These are phyloP conservation scores for Synanthedon andrenaeformis DNA, from an alignment of 2,888 invertebrate genomes.

Conservation along the genomic window DNA sequence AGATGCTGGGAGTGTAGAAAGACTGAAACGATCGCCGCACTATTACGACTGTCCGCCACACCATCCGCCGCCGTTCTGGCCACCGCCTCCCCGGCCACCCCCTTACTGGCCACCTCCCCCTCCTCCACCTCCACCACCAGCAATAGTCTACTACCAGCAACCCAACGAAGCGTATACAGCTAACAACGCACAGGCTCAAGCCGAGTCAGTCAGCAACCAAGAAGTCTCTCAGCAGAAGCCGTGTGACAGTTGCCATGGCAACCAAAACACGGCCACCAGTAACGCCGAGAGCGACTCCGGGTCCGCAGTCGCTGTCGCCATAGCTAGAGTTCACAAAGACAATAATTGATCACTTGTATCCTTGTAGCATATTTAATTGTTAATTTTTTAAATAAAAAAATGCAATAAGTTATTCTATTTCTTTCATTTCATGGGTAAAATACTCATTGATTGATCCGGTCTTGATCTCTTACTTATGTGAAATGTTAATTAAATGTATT, in stretches of 20 bases:
- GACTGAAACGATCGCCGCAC: conserved; percentile 37
- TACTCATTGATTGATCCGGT: too few relatives aligned
- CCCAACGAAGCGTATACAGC: conserved; percentile 5
- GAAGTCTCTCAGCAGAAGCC: background rate
- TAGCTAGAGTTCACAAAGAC: conserved; percentile 19
- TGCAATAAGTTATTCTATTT: too few relatives aligned
- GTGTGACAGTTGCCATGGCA: conserved; percentile 2
- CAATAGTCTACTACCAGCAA: conserved; percentile 9
- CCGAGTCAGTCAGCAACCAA: background rate
- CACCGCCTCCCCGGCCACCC: conserved; percentile 11
- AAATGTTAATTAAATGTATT: too few relatives aligned
- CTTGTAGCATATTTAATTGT: background rate
- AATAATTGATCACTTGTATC: background rate
- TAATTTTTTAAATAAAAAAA: too few relatives aligned
- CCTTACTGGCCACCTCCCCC: conserved; percentile 10
- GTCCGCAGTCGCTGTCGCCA: conserved; percentile 33
- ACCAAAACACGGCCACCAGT: conserved; percentile 22
- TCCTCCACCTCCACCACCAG: conserved; percentile 7
- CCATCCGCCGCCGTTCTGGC: conserved; percentile 9
- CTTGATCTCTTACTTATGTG: too few relatives aligned
- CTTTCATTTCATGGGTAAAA: too few relatives aligned
- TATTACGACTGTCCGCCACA: conserved; percentile 18
- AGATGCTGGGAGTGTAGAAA: conserved; percentile 24
- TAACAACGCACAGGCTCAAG: background rate
- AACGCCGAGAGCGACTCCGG: conserved; percentile 34